Percentiles rank a stretch among this genome's conserved stretches.
These are phyloP conservation scores for Grallaria varia DNA, from an alignment of 2,113 vertebrate genomes.

Conservation along the genomic window DNA sequence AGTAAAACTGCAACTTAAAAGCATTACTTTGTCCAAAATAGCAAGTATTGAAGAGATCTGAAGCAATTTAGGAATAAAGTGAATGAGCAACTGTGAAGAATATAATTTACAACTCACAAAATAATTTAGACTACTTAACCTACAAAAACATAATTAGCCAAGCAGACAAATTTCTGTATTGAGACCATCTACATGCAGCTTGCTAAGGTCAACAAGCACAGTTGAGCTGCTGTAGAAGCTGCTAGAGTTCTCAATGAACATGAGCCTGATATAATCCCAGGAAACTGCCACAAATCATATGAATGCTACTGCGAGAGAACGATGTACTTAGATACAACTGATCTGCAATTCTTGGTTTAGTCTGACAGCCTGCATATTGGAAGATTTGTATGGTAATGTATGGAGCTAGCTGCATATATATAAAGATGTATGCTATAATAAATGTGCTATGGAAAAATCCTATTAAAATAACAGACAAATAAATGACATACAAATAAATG, in stretches of 20 bases:
- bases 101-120: not conserved
- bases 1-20: not conserved
- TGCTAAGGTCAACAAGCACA: not conserved
- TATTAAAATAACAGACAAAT: not conserved
- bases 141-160: not conserved
- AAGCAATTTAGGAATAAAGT: not conserved
- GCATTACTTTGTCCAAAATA: not conserved
- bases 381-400: not conserved
- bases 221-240: not conserved
- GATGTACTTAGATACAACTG: not conserved
- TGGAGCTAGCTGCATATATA: not conserved
- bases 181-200: too few relatives aligned
- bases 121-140: not conserved
- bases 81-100: not conserved
- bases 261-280: not conserved
- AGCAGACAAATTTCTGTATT: not conserved
- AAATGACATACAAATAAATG: not conserved
- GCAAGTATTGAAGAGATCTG: not conserved
- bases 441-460: not conserved
- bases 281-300: not conserved
- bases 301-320: not conserved
- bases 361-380: not conserved
- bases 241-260: not conserved
- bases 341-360: not conserved
- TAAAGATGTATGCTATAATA: not conserved